phyloP scores from a whole-genome alignment of 2,888 invertebrate genomes.

The Aelia acuminata region DNA sequence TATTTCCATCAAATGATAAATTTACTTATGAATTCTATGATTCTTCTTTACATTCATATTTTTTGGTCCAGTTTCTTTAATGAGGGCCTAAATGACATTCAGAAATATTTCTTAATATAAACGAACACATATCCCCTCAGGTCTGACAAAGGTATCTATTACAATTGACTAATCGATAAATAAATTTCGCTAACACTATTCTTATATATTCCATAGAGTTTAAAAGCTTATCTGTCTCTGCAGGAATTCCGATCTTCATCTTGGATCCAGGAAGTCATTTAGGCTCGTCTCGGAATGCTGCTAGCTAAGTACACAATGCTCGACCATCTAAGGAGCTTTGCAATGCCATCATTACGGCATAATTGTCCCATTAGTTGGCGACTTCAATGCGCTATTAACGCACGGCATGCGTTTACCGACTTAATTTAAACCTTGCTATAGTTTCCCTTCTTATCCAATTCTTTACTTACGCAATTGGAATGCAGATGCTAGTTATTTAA shows the following conservation, averaged over 20 bases:
- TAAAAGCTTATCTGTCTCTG: not conserved
- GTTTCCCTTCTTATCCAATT: not conserved
- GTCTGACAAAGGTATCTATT: not conserved
- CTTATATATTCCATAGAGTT: not conserved
- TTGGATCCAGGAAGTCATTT: not conserved
- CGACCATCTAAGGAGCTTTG: not conserved
- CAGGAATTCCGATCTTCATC: not conserved
- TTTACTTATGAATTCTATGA: no score
- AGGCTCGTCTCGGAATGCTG: slow-evolving; percentile 6
- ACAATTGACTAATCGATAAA: not conserved
- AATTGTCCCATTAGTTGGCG: not conserved
- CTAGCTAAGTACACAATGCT: not conserved
- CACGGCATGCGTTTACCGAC: not conserved
- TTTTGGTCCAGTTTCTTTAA: no score
- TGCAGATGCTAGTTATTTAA: slow-evolving; percentile 25
- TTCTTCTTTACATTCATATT: no score
- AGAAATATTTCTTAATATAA: no score
- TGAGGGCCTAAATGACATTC: no score
- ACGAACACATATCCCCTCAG: no score
- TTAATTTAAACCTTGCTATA: not conserved
- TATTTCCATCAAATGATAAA: no score
- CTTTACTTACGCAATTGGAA: not conserved
- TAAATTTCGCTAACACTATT: no score
- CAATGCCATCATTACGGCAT: not conserved
- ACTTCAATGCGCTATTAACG: not conserved